Conservation (phyloP, 1,140 invertebrate species). For the Anastrepha ludens region DNA sequence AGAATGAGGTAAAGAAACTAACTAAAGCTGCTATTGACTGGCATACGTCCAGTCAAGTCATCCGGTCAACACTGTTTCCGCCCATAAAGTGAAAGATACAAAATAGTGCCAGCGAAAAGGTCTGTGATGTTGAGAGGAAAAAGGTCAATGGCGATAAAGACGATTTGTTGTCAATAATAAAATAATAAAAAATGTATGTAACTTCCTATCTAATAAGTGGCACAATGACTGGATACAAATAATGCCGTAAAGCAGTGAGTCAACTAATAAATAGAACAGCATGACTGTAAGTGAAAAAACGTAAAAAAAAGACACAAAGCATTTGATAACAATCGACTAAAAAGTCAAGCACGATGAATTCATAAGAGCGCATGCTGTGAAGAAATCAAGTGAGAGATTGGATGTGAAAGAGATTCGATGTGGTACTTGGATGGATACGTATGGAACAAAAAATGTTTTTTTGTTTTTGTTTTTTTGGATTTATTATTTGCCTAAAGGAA, state of each 20-base stretch:
- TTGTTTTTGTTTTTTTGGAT: too few species aligned
- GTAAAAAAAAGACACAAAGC: not conserved
- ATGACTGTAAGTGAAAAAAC: not conserved
- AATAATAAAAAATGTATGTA: conserved; percentile 35
- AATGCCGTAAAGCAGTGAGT: not conserved
- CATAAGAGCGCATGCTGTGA: not conserved
- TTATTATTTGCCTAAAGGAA: too few species aligned
- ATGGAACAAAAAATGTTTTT: too few species aligned
- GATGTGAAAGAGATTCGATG: not conserved
- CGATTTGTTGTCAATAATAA: conserved; percentile 52
- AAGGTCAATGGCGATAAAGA: conserved; percentile 50
- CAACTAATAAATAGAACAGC: not conserved
- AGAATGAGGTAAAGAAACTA: not conserved
- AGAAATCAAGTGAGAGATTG: not conserved
- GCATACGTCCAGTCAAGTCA: conserved; percentile 48
- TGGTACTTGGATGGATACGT: not conserved
- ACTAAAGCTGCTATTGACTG: not conserved
- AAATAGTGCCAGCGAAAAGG: not conserved
- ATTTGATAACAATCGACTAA: not conserved
- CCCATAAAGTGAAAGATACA: not conserved
- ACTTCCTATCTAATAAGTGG: conserved; percentile 39
- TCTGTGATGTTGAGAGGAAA: not conserved
- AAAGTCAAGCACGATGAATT: not conserved
- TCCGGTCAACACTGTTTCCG: conserved; percentile 46
- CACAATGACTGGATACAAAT: conserved; percentile 31